A percentile compares a stretch with the other conserved stretches of the same genome.
Evolutionary conservation across 1,140 invertebrate genomes (phyloP).

Genomic region (Pseudomyrmex cubaensis): DNA sequence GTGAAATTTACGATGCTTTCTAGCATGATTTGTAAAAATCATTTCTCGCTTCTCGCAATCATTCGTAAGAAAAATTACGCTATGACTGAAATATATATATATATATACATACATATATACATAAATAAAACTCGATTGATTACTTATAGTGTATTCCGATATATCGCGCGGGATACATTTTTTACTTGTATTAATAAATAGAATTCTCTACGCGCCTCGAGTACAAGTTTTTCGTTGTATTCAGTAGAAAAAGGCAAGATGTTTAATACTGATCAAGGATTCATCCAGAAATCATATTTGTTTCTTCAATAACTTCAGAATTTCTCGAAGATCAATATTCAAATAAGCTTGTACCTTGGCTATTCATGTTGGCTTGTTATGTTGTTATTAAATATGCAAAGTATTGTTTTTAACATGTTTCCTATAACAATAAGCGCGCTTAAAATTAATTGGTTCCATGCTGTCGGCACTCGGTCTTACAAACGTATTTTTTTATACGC

Average conservation of each 20-base stretch:
- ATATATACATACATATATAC: too few species aligned
- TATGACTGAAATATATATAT: background rate
- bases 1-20: constrained; percentile 28
- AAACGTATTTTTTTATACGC: constrained; percentile 49
- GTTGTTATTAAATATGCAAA: constrained; percentile 14
- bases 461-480: constrained; percentile 32
- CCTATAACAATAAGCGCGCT: constrained; percentile 21
- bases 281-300: constrained; percentile 3
- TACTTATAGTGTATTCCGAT: background rate
- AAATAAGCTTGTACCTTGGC: constrained; percentile 18
- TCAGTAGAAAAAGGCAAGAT: constrained; percentile 46
- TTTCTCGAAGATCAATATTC: background rate
- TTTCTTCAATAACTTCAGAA: background rate
- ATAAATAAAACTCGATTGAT: constrained; percentile 40
- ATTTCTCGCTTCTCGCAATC: background rate
- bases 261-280: constrained; percentile 51
- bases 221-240: constrained; percentile 46
- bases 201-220: background rate
- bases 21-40: constrained; percentile 14
- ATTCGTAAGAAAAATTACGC: constrained; percentile 18
- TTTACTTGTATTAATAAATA: constrained; percentile 25
- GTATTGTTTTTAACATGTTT: background rate
- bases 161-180: background rate
- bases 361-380: background rate
- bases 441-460: constrained; percentile 59